These are phyloP conservation scores for Erethizon dorsatum DNA, from an alignment of 2,797 vertebrate genomes.

Conservation along the genomic window DNA sequence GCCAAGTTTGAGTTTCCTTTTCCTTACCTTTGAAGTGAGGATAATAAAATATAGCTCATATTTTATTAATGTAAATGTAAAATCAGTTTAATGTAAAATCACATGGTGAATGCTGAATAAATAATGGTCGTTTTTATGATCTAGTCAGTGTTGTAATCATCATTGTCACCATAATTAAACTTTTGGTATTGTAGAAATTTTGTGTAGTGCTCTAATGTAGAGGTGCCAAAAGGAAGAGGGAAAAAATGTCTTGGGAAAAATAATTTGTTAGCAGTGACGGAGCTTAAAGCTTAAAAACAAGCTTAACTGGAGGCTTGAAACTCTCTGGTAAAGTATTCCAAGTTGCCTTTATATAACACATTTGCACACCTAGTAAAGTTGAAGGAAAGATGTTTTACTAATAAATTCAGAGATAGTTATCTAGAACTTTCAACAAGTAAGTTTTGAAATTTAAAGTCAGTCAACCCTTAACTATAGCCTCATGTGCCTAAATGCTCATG, in stretches of 20 bases:
- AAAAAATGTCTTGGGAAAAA: not conserved
- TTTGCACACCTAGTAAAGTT: not conserved
- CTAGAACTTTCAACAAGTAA: slow-evolving; percentile 29
- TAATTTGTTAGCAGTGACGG: slow-evolving; percentile 1
- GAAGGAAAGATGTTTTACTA: not conserved
- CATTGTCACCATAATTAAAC: not conserved
- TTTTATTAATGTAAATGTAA: too few species aligned
- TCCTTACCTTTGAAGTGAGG: not conserved
- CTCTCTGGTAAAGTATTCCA: not conserved
- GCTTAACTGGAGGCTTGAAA: not conserved
- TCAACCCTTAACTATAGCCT: not conserved
- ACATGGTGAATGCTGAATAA: not conserved
- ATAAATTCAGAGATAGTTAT: not conserved
- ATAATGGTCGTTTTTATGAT: not conserved
- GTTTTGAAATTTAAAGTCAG: slow-evolving; percentile 41
- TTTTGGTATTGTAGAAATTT: not conserved
- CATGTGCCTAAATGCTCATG: not conserved
- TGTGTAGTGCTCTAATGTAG: not conserved
- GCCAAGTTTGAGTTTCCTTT: not conserved
- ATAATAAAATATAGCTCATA: not conserved
- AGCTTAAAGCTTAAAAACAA: not conserved
- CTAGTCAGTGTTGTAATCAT: not conserved
- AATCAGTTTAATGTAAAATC: not conserved
- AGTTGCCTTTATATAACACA: not conserved
- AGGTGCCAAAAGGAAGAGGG: not conserved